Base-by-base conservation (phyloP, 2,113 vertebrate genomes). In the Anolis carolinensis region DNA sequence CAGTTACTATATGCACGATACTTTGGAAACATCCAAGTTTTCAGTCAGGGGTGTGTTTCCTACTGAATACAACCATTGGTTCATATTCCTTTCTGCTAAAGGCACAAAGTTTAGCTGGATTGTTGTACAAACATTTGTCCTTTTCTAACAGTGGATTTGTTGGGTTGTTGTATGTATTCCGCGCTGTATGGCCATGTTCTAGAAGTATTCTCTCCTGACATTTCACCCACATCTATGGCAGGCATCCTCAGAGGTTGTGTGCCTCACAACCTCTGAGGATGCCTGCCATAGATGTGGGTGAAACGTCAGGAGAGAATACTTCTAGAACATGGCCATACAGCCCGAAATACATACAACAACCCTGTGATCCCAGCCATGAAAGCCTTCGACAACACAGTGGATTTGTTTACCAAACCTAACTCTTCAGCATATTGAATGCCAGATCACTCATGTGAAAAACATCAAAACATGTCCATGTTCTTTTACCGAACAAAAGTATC, bases 11-110 rank as follows among this genome's bases (percentile, higher is more conserved):
- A 90, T 86, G 72, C 59, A 74, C 86, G 92, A 88, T 84, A 92
- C 86, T 91, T 83, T 71, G 78, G 93, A 94, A 93, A 77, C 77
- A 89, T 39, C 90, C 89, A 84, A 89, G 94, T 93, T 93, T 93
- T 92, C 91, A 95, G 95, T 94, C 93, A 94, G 90, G 90, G 91
- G 87, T 81, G 65, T 81, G 44, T 94, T 95, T 95, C 87, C 87
- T 86, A 74, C 73, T 85, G 82, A 93, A 86, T 87, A 82, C 55
- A 86, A 88, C 72, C 50, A 55, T 83, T 95, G 92, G 87, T 90
- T 88, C 68, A 59, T 86, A 87, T 95, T 93, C 93, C 89, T 86
- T 95, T 89, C 86, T 90, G 88, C 52, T 30, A n/a, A 88, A 86
- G 85, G 83, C 87, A 93, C 86, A 94, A 88, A 84, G 70, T 52